Evolutionary conservation across 2,888 invertebrate species (phyloP), one percentile per base, ranked within the genome.

Genomic region (Mesorhabditis spiculigera): DNA sequence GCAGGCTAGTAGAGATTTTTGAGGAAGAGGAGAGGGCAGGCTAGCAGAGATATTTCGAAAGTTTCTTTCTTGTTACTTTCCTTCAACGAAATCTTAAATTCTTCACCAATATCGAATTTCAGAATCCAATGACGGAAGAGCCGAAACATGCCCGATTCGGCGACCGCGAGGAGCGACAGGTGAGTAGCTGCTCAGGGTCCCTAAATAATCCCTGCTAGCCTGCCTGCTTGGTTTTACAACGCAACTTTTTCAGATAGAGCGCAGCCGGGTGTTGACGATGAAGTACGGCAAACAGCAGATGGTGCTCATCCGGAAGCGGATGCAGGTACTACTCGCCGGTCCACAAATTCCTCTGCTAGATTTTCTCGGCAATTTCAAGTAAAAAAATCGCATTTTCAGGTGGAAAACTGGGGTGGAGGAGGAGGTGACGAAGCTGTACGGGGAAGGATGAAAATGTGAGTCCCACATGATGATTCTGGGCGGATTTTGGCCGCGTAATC

Each of bases 231-330:
- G n/a, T 50, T 50, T n/a, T 13, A 45, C 6, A 67, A 45, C 8
- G 8, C 13, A 50, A 16, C 13, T 16, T 63, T n/a, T 68, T 64
- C 66, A 71, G 69, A 91, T 93, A 63, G 86, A 88, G 73, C 90
- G 95, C 68, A 94, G 94, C 88, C 95, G 95, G 89, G 95, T 95
- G 88, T 90, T 96, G 83, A 96, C 95, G 69, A 95, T 95, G 85
- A 95, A 95, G 88, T 96, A 96, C 87, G 95, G 95, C 78, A 93
- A 93, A 86, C 95, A 96, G 89, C 95, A 96, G 89, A 96, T 96
- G 95, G 93, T 93, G 86, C 90, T 96, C 78, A 96, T 96, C 86
- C 90, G 95, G 83, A 96, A 96, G 89, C 90, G 96, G 83, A 90
- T 96, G 81, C 93, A 93, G 58, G 95, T 96, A 67, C 95, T 95